Evolutionary conservation across 2,797 vertebrate genomes (phyloP), one percentile per base, ranked within the genome.

Genomic region (Semaprochilodus insignis): DNA sequence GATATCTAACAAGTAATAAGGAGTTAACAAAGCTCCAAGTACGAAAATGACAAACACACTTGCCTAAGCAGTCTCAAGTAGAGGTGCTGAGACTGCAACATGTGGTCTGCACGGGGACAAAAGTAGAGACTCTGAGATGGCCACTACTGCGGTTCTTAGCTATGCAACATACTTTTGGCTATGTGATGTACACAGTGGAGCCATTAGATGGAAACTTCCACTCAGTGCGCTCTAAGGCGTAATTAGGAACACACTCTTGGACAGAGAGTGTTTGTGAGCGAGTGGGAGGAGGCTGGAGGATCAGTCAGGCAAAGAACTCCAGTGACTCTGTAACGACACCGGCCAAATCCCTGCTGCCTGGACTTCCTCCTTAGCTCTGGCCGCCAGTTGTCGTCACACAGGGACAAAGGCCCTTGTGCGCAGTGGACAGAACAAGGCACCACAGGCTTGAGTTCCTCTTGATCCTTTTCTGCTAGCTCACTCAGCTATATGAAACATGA

Each of bases 161-260:
- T 11, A 48, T 13, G 44, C 8, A 10, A 48, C 4, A 44, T 57
- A 44, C 40, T 44, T 57, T 60, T 60, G n/a, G n/a, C 59, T 25
- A 13, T 13, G 5, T 25, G 60, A 23, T 62, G 25, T 4, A 62
- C 60, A 62, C 78, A 80, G 62, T 52, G 17, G 27, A 54, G 27
- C 10, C 51, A 1, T 74, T 74, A 57, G 65, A 4, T 52, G 74
- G 54, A 75, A 81, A 81, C 21, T 23, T 74, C 15, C 31, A 34
- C 59, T 66, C 71, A 17, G 73, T 2, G 21, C 54, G 25, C 71
- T 73, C 63, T 52, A 70, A 70, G 15, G 31, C 25, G 19, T 85
- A 72, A 83, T 78, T 69, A 81, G 82, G 78, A 85, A 78, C 86
- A 83, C 57, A 52, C 66, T 78, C 57, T 71, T 14, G 21, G 60